Conservation (phyloP, 2,888 invertebrate genomes). For the Melieria picta region DNA sequence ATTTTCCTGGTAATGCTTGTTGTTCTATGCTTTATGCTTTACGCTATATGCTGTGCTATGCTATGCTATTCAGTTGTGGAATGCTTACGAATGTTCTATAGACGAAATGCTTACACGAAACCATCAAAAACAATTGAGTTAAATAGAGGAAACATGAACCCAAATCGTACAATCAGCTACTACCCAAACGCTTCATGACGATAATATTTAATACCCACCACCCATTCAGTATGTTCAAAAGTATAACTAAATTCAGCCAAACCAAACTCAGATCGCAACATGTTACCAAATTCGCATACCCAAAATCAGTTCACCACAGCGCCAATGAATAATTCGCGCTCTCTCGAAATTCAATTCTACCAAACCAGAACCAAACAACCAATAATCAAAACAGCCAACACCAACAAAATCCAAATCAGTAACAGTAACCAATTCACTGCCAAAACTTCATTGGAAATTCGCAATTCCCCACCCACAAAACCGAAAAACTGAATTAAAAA, state of each 20-base stretch:
- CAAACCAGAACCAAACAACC: neutral
- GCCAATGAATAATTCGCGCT: no score
- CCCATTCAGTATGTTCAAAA: neutral
- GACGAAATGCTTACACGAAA: slow-evolving; percentile 17
- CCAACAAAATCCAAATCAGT: slow-evolving; percentile 5
- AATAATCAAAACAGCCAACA: slow-evolving; percentile 3
- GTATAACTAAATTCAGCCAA: neutral
- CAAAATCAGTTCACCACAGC: no score
- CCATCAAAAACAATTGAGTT: slow-evolving; percentile 13
- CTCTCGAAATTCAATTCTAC: no score
- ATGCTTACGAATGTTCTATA: neutral
- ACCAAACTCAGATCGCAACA: neutral
- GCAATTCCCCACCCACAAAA: slow-evolving; percentile 15
- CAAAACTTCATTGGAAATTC: neutral
- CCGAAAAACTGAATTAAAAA: neutral
- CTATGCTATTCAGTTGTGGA: neutral
- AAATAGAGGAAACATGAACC: slow-evolving; percentile 1
- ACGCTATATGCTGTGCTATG: no score
- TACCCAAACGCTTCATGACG: no score
- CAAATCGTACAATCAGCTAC: neutral
- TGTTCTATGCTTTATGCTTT: no score
- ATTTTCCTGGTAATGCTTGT: neutral
- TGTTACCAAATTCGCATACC: no score
- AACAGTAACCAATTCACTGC: neutral
- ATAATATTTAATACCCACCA: neutral